Percentiles rank a stretch among this genome's conserved stretches.
Evolutionary conservation across 1,140 invertebrate genomes (phyloP).

Genomic region (Drosophila takahashii): DNA sequence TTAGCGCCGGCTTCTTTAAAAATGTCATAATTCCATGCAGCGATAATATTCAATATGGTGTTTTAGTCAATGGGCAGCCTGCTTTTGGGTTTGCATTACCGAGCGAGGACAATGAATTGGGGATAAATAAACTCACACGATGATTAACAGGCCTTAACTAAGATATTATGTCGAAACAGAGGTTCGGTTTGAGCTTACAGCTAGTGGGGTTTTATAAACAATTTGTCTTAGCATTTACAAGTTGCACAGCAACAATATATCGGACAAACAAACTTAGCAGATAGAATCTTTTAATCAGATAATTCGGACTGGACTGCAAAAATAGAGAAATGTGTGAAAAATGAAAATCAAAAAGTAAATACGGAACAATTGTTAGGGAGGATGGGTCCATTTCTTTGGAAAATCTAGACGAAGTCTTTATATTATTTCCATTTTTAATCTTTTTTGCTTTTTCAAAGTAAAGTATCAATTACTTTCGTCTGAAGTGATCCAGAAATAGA

Average conservation of each 20-base stretch:
- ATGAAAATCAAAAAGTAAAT: slow-evolving; percentile 5
- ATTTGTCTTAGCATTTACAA: slow-evolving; percentile 61
- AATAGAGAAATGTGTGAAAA: slow-evolving; percentile 27
- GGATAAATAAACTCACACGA: slow-evolving; percentile 32
- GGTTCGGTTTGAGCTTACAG: slow-evolving; percentile 52
- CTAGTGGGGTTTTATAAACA: slow-evolving; percentile 57
- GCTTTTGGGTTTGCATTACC: slow-evolving; percentile 7
- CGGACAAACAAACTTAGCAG: slow-evolving; percentile 78
- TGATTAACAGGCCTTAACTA: slow-evolving; percentile 54
- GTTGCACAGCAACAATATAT: slow-evolving; percentile 81
- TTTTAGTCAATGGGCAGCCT: slow-evolving; percentile 13
- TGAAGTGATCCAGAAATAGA: not conserved
- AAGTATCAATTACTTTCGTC: not conserved
- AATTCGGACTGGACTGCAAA: slow-evolving; percentile 75
- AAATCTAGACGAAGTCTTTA: not conserved
- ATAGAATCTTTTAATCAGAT: slow-evolving; percentile 55
- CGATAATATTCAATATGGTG: not conserved
- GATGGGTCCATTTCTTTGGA: not conserved
- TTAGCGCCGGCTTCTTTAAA: slow-evolving; percentile 16
- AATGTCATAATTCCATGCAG: slow-evolving; percentile 38
- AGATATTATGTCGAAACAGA: slow-evolving; percentile 5
- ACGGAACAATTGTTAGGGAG: not conserved
- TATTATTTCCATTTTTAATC: too few species aligned
- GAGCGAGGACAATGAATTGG: slow-evolving; percentile 4
- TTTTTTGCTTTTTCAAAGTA: not conserved